Base-by-base conservation (phyloP, 2,888 invertebrate genomes). In the Sialis lutaria region DNA sequence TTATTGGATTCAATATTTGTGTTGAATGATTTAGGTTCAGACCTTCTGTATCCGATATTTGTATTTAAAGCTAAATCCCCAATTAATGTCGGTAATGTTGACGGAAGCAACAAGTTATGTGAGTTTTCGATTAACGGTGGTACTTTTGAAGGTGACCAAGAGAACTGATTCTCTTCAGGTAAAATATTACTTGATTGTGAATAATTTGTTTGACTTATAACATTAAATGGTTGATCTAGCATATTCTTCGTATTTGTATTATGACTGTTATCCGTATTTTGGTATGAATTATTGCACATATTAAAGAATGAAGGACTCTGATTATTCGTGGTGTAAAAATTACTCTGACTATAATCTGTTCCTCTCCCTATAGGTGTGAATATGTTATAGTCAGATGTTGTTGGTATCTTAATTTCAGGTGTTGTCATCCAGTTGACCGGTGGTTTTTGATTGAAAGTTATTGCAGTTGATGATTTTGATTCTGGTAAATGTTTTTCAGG, bases 341-440 rank as follows among this genome's bases (percentile, higher is more conserved):
- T 47, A 42, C 64, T 64, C 47, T 63, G 64, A 45, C 62, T 61
- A 33, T 62, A 61, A 12, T 65, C 64, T 9, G 63, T 52, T 41
- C 65, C 63, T 49, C 68, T 69, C 5, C 64, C 61, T 47, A 69
- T 68, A 6, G 67, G 63, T 6, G 69, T 68, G 12, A 69, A 53
- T 51, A 68, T 64, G 22, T 22, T 22, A 45, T 69, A 65, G 45
- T 70, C 69, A 1, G 64, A 49, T 22, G 64, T 60, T 43, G 63
- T 50, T 22, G 48, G 44, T 49, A 7, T 49, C 40, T 46, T 55
- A 22, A 66, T 60, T 52, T 72, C 72, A 1, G 73, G 72, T 1
- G 73, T 67, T 54, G 75, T 74, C 75, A 76, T 76, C 75, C 75
- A 75, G 54, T 76, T 76, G 1, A 75, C 72, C 0, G 73, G 70